phyloP scores from a whole-genome alignment of 2,113 vertebrate genomes.

The Heterotilapia buettikoferi region DNA sequence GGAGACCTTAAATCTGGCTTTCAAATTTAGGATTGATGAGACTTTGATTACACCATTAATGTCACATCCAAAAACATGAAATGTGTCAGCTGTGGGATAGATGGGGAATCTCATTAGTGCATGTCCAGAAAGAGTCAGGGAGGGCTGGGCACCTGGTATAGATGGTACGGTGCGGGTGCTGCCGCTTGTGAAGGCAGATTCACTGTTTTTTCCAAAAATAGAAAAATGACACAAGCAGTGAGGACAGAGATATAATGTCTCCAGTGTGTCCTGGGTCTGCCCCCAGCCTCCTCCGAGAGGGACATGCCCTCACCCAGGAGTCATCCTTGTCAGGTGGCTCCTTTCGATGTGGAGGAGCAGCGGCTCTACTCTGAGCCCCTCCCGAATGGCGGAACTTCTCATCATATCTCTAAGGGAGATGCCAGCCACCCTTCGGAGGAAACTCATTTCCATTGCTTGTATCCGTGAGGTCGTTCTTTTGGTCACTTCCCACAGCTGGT shows the following conservation, averaged over 20 bases:
- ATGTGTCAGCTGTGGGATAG: neutral
- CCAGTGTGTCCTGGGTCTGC: neutral
- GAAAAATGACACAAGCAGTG: neutral
- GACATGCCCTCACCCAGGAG: neutral
- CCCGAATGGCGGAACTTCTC: too few relatives aligned
- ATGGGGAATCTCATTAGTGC: neutral
- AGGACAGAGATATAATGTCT: neutral
- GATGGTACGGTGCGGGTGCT: fast-evolving
- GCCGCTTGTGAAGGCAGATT: neutral
- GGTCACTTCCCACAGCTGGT: too few relatives aligned
- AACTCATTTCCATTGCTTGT: too few relatives aligned
- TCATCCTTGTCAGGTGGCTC: neutral
- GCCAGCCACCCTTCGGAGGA: too few relatives aligned
- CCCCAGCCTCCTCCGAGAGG: neutral
- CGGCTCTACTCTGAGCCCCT: neutral
- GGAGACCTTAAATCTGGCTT: neutral
- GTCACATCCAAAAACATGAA: neutral
- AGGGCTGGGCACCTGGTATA: neutral
- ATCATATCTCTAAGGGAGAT: too few relatives aligned
- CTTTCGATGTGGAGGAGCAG: neutral
- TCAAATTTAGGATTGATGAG: neutral
- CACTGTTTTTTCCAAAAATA: neutral
- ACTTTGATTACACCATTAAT: neutral
- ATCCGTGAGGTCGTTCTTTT: too few relatives aligned
- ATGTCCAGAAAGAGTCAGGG: neutral